Percentiles rank a stretch among this genome's conserved stretches.
phyloP scores from a whole-genome alignment of 2,797 vertebrate species.

The Gallinago nigripennis region DNA sequence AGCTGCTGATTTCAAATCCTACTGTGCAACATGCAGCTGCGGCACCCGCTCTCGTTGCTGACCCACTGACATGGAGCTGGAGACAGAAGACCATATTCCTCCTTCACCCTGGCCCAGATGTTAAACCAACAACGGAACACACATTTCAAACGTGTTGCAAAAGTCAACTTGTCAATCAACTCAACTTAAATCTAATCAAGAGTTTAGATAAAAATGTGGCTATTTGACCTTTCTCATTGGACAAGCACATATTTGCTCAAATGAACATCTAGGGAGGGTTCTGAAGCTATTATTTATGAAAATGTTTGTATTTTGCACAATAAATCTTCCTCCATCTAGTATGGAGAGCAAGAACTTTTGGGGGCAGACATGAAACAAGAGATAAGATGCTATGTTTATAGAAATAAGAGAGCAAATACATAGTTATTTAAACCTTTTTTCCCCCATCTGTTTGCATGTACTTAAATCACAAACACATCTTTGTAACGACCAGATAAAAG shows the following conservation, averaged over 20 bases:
- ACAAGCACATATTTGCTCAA: neutral
- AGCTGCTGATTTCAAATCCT: neutral
- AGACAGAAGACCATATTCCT: neutral
- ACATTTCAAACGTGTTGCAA: fast-evolving
- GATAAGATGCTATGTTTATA: neutral
- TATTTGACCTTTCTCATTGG: neutral
- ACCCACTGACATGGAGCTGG: neutral
- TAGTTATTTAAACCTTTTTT: neutral
- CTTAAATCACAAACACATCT: neutral
- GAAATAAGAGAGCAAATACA: neutral
- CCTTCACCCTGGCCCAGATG: neutral
- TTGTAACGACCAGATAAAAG: neutral
- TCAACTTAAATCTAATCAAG: neutral
- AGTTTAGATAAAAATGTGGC: neutral
- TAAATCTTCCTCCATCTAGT: neutral
- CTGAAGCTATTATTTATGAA: neutral
- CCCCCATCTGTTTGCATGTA: neutral
- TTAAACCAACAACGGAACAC: neutral
- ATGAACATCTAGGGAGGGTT: neutral
- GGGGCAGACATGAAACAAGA: neutral
- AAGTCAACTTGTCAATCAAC: neutral
- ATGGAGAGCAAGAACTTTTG: neutral
- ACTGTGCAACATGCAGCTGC: fast-evolving
- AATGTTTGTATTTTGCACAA: neutral
- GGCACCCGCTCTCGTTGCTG: fast-evolving